Percentiles rank a stretch among this genome's conserved stretches.
Evolutionary conservation across 2,113 vertebrate genomes (phyloP).

Genomic region (Romanogobio albipinnatus): DNA sequence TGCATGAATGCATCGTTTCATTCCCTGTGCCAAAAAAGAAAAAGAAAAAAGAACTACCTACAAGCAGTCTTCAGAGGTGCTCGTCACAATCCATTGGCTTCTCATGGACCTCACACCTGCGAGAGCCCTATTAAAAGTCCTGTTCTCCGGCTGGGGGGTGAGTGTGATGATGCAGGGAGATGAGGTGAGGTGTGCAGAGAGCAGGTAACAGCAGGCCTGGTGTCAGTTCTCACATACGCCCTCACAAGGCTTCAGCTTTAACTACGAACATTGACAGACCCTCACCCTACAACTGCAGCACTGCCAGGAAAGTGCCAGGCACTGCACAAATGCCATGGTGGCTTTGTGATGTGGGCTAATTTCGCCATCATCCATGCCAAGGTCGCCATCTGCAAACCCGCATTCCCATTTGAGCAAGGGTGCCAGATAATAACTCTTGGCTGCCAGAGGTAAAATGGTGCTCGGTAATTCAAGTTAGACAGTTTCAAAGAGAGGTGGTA

Average conservation of each 20-base stretch:
- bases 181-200: constrained; percentile 31
- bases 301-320: constrained; percentile 54
- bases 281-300: constrained; percentile 47
- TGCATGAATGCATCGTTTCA: constrained; percentile 46
- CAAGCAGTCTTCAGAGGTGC: constrained; percentile 26
- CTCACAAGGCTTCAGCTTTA: constrained; percentile 42
- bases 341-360: constrained; percentile 61
- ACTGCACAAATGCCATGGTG: constrained; percentile 51
- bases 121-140: constrained; percentile 10
- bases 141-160: constrained; percentile 32
- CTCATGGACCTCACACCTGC: constrained; percentile 53
- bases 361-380: constrained; percentile 48
- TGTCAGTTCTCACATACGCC: constrained; percentile 1
- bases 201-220: constrained; percentile 47
- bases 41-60: constrained; percentile 20
- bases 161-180: constrained; percentile 36
- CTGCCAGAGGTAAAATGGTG: constrained; percentile 56
- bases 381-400: constrained; percentile 57
- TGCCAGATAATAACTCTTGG: constrained; percentile 53
- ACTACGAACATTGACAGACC: constrained; percentile 46
- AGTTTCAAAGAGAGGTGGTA: constrained; percentile 58
- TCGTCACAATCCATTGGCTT: constrained; percentile 53
- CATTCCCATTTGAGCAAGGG: constrained; percentile 52
- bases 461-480: constrained; percentile 58
- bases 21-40: constrained; percentile 14